phyloP scores from a whole-genome alignment of 2,113 vertebrate genomes.

The Rhynchomys soricoides region DNA sequence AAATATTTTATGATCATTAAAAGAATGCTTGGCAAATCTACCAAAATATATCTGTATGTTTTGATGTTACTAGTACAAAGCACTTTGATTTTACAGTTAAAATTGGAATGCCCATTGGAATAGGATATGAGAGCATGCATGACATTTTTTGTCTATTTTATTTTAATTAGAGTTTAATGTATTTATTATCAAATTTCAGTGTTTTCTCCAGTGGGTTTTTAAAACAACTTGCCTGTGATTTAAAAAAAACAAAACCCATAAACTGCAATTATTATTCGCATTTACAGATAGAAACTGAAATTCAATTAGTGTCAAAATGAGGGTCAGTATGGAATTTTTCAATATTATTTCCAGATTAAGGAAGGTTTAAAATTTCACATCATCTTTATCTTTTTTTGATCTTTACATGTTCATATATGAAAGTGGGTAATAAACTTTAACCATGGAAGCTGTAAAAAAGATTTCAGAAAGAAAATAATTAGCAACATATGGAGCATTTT shows the following conservation, averaged over 20 bases:
- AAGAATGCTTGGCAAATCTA: slow-evolving; percentile 35
- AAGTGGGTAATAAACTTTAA: neutral
- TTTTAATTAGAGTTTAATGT: neutral
- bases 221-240: neutral
- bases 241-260: neutral
- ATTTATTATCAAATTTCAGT: neutral
- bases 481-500: slow-evolving; percentile 1
- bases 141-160: neutral
- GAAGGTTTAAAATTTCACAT: neutral
- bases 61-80: neutral
- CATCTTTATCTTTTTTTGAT: slow-evolving; percentile 29
- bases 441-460: neutral
- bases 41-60: neutral
- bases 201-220: neutral
- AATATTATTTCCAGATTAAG: slow-evolving; percentile 8
- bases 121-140: neutral
- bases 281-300: slow-evolving; percentile 41
- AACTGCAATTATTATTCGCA: neutral
- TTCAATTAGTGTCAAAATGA: neutral
- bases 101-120: neutral
- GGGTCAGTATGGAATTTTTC: neutral
- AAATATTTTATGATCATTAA: slow-evolving; percentile 17
- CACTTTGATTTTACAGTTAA: neutral
- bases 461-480: slow-evolving; percentile 36
- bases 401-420: neutral